phyloP scores from a whole-genome alignment of 2,797 vertebrate species.

The Onychomys arenicola region DNA sequence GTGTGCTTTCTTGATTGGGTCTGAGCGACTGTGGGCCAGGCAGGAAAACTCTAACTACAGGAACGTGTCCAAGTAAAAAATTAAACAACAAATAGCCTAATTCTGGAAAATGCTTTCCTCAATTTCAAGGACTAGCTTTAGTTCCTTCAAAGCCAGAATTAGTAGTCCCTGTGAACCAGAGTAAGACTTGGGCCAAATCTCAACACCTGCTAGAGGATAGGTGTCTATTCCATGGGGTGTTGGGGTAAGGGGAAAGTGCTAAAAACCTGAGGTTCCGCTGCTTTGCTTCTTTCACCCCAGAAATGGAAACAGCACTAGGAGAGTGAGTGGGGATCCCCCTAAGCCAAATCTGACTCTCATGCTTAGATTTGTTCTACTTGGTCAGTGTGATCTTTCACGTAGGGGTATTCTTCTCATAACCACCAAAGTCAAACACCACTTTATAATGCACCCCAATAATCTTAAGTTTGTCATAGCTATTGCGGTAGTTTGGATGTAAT shows the following conservation, averaged over 20 bases:
- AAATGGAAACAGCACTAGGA: neutral
- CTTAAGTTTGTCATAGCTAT: neutral
- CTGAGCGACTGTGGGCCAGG: too few relatives aligned
- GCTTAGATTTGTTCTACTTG: neutral
- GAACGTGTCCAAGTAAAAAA: conserved; percentile 6
- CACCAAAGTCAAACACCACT: conserved; percentile 35
- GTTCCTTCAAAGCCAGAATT: conserved; percentile 18
- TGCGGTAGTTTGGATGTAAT: neutral
- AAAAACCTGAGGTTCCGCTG: neutral
- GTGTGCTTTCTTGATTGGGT: too few relatives aligned
- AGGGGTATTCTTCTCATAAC: neutral
- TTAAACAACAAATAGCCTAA: conserved; percentile 35
- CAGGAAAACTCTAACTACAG: too few relatives aligned
- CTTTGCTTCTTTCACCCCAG: neutral
- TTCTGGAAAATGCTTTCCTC: neutral
- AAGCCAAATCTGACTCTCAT: neutral
- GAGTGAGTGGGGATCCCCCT: neutral
- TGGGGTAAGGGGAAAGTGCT: neutral
- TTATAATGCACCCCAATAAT: neutral
- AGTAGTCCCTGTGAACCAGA: conserved; percentile 16
- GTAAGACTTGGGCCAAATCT: neutral
- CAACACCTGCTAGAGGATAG: conserved; percentile 36
- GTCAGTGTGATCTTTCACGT: conserved; percentile 27
- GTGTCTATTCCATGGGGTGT: neutral
- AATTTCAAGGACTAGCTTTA: neutral